phyloP scores from a whole-genome alignment of 2,113 vertebrate genomes.

The Microtus oregoni region DNA sequence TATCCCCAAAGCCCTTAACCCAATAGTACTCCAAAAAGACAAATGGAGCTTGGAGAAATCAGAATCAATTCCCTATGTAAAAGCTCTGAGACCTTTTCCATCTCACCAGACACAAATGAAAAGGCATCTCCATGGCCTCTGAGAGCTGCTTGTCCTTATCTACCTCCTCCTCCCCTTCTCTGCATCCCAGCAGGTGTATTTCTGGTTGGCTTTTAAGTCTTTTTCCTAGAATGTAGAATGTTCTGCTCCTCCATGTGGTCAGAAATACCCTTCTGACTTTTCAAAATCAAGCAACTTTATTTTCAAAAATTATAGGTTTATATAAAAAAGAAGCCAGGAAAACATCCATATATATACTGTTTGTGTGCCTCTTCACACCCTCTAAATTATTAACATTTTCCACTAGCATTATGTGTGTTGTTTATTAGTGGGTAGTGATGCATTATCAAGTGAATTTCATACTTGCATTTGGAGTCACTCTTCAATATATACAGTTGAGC shows the following conservation, averaged over 20 bases:
- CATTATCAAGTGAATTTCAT: neutral
- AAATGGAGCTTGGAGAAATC: neutral
- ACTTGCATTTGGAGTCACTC: neutral
- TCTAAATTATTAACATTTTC: neutral
- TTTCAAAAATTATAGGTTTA: conserved; percentile 25
- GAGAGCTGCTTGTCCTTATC: neutral
- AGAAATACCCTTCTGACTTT: neutral
- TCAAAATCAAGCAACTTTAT: neutral
- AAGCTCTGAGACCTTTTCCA: neutral
- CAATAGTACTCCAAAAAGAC: neutral
- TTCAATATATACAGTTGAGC: neutral
- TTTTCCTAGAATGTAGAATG: neutral
- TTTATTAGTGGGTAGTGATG: neutral
- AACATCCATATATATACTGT: neutral
- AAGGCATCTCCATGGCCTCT: neutral
- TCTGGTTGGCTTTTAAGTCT: neutral
- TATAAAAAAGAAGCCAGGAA: neutral
- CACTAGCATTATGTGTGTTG: neutral
- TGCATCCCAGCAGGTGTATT: neutral
- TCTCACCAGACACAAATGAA: neutral
- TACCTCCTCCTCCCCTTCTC: neutral
- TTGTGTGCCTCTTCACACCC: neutral
- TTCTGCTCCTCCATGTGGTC: neutral
- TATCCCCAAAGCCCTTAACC: neutral
- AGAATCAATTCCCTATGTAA: neutral